Evolutionary conservation across 2,888 invertebrate genomes (phyloP), one percentile per base, ranked within the genome.

Genomic region (Griposia aprilina): DNA sequence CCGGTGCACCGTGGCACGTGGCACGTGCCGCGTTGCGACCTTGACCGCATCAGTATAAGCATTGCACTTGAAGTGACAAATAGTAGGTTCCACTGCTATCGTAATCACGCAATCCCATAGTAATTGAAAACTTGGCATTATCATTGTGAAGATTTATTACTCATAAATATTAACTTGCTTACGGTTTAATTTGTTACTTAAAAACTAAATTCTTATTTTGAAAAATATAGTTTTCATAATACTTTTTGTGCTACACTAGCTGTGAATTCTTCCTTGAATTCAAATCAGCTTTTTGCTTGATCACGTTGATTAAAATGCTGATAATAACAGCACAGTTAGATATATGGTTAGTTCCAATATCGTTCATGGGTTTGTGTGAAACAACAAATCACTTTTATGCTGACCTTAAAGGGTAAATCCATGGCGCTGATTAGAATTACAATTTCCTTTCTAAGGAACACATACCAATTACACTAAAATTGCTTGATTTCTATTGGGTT

Each of bases 51-150:
- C 67, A 36, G 23, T 71, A 30, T 45, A 41, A 75, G 63, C 50
- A 5, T 26, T 81, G 72, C 74, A 85, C 69, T 74, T 85, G 69
- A 65, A 82, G 82, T 68, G 52, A 60, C 52, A 84, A 80, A 75
- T 80, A 72, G 60, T 68, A 67, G 55, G 66, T 60, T 30, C 50
- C 63, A 36, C 41, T 65, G 62, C 60, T 59, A 63, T 30, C 65
- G 65, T 66, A 36, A 55, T 41, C 65, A 74, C 65, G 80, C 71
- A 65, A 74, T n/a, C 52, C 20, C n/a, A 15, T 20, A 67, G 62
- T 50, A 50, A 52, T 68, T 62, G 63, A 59, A 26, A 62, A 41
- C 23, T 71, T 66, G 55, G 11, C 45, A 55, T 68, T 82, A 66
- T 36, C 17, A 60, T 45, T 8, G 52, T 50, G 2, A 67, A 36